phyloP scores from a whole-genome alignment of 2,113 vertebrate genomes.

The Sylvia atricapilla region DNA sequence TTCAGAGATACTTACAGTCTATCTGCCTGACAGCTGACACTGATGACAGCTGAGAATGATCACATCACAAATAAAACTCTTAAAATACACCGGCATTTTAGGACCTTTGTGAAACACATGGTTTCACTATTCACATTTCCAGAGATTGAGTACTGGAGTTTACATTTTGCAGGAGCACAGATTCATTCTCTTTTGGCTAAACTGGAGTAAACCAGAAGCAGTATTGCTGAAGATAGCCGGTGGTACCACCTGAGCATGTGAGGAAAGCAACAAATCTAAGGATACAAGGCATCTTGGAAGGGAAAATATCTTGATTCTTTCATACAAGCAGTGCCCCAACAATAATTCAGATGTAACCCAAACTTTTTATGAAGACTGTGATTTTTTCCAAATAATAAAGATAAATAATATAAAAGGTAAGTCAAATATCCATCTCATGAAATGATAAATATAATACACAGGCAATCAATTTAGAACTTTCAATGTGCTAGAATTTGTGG shows the following conservation, averaged over 20 bases:
- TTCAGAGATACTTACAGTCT: not conserved
- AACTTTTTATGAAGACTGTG: not conserved
- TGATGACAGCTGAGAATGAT: not conserved
- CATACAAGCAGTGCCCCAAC: not conserved
- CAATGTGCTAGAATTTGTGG: not conserved
- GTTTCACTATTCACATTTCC: not conserved
- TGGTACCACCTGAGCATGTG: not conserved
- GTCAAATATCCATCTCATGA: not conserved
- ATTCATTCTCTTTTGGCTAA: not conserved
- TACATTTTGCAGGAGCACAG: not conserved
- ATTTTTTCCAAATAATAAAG: not conserved
- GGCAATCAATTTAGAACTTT: not conserved
- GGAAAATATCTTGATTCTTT: not conserved
- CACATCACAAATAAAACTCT: not conserved
- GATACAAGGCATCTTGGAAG: not conserved
- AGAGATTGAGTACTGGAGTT: not conserved
- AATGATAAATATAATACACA: not conserved
- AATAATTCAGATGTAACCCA: not conserved
- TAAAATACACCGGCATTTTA: not conserved
- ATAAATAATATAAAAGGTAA: not conserved
- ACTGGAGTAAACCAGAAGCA: not conserved
- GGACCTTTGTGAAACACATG: not conserved
- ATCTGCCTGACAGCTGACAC: not conserved
- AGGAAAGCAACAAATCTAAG: not conserved
- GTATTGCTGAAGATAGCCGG: not conserved